phyloP scores from a whole-genome alignment of 2,888 invertebrate species.

The Antitype chi region DNA sequence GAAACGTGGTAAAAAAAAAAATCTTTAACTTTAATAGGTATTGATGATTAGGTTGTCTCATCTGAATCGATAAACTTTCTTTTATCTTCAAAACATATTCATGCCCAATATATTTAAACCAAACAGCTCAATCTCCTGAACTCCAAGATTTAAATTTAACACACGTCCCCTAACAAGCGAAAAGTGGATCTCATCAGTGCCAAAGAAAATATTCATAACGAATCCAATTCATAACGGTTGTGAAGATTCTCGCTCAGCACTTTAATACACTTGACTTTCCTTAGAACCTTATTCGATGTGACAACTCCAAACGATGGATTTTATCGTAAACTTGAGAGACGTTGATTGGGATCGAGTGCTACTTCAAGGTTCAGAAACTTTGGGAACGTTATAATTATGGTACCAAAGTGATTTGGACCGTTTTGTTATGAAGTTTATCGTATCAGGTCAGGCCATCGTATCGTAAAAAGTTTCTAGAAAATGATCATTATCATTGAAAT shows the following conservation, averaged over 20 bases:
- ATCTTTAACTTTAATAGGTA: not conserved
- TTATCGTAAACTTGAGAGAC: slow-evolving; percentile 61
- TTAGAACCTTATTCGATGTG: slow-evolving; percentile 55
- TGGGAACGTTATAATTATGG: slow-evolving; percentile 59
- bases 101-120: slow-evolving; percentile 14
- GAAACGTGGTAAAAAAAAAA: not conserved
- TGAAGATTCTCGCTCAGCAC: slow-evolving; percentile 60
- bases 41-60: not conserved
- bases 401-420: slow-evolving; percentile 59
- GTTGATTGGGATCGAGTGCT: slow-evolving; percentile 67
- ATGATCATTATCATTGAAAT: too few species aligned
- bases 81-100: slow-evolving; percentile 13
- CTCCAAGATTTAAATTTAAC: slow-evolving; percentile 41
- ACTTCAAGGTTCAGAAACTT: slow-evolving; percentile 59
- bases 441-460: not conserved
- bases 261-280: slow-evolving; percentile 65
- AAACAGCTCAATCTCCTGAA: slow-evolving; percentile 16
- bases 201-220: slow-evolving; percentile 66
- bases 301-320: slow-evolving; percentile 64
- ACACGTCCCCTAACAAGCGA: slow-evolving; percentile 59
- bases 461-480: slow-evolving; percentile 34
- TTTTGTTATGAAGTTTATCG: slow-evolving; percentile 53
- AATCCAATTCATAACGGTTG: slow-evolving; percentile 64
- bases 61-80: not conserved
- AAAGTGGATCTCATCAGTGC: slow-evolving; percentile 63